Base-by-base conservation (phyloP, 30 jellyfish, hydroid and myxozoan species). In the Hydractinia echinata region DNA sequence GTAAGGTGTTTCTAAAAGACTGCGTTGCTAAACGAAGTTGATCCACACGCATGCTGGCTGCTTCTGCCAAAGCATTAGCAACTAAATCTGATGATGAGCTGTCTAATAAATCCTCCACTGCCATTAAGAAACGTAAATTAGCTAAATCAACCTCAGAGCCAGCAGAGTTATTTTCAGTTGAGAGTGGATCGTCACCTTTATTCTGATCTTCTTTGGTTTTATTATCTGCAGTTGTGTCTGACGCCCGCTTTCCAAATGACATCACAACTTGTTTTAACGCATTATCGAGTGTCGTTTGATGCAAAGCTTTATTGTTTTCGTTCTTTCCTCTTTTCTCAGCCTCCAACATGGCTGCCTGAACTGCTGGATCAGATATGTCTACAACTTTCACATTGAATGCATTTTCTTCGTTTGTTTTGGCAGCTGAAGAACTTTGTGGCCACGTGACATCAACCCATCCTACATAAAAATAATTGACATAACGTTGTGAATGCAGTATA, bases 21-120 rank as follows among this genome's bases (percentile, higher is more conserved):
- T 85, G 76, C 4, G 96, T 72, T 5, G 97, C 94, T 4, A 89
- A 90, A 20, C 96, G 84, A 10, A 94, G 79, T 73, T 94, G 97
- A 85, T 94, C 99, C 8, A 62, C 81, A 39, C 83, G 87, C 15
- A 88, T 79, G 79, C 94, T 87, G 6, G 96, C 95, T 6, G 99
- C 99, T 66, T 94, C 99, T 10, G 95, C 99, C 8, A 94, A 84
- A 3, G 99, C 99, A 76, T 90, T 94, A 10, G 96, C 99, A 18
- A 94, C 99, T n/a, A 94, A 84, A 54, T 94, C 97, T 15, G 99
- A 93, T 39, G 99, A 93, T 0, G 99, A 91, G 61, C 85, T 86
- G 58, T 88, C 99, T n/a, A 94, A 87, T 56, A 94, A 82, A 66
- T 94, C 99, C 55, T 94, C 99, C 10, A 94, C 99, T 39, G 99